Conservation (phyloP, 2,888 invertebrate genomes). For the Neelides folsomi region DNA sequence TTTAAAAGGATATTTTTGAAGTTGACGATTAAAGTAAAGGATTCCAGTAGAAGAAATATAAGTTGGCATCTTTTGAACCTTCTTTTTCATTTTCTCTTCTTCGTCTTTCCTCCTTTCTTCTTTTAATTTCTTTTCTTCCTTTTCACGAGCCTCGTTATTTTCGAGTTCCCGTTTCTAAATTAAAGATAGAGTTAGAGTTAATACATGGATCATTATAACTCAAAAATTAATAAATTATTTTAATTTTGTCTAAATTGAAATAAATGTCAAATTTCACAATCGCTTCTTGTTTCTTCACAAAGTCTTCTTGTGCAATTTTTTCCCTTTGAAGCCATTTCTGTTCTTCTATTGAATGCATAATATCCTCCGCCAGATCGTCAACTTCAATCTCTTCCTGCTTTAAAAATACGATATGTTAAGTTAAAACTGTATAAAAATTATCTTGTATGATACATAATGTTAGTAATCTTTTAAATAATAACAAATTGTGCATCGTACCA, state of each 20-base stretch:
- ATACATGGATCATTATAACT: constrained; percentile 1
- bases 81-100: constrained; percentile 5
- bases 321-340: constrained; percentile 21
- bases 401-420: neutral
- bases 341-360: constrained; percentile 11
- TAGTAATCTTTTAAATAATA: too few relatives aligned
- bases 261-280: neutral
- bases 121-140: constrained; percentile 51
- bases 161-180: too few relatives aligned
- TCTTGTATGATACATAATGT: neutral
- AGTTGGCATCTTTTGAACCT: constrained; percentile 1
- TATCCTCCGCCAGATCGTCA: constrained; percentile 1
- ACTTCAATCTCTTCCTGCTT: neutral
- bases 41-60: neutral
- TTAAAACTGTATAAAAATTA: constrained; percentile 1
- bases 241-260: neutral
- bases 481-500: too few relatives aligned
- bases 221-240: neutral
- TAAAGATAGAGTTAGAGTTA: too few relatives aligned
- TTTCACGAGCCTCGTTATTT: constrained; percentile 37
- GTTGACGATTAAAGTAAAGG: neutral
- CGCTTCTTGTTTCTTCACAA: constrained; percentile 15
- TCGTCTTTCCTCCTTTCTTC: constrained; percentile 9
- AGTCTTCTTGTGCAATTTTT: constrained; percentile 8
- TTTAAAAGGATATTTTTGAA: constrained; percentile 3